Evolutionary conservation across 2,113 vertebrate species (phyloP).

Genomic region (Cyphomyrus discorhynchus): DNA sequence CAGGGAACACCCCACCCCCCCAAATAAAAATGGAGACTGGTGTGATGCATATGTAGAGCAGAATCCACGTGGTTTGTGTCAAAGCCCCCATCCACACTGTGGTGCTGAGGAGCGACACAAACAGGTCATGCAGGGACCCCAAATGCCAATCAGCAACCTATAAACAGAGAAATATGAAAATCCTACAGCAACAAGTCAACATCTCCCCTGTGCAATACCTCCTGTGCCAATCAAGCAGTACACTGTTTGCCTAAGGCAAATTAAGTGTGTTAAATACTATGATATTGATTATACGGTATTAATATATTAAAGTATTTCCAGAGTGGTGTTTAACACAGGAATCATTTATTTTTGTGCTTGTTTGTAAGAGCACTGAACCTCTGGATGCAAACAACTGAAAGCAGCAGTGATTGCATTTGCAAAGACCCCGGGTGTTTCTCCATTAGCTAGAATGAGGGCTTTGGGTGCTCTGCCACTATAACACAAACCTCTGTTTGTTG

Average conservation of each 20-base stretch:
- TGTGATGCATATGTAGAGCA: neutral
- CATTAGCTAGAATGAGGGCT: neutral
- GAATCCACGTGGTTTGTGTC: neutral
- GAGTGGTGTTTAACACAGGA: neutral
- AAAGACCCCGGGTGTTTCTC: neutral
- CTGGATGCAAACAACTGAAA: neutral
- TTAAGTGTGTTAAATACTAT: neutral
- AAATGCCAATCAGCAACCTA: neutral
- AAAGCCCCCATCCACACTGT: neutral
- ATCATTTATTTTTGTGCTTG: neutral
- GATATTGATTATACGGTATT: neutral
- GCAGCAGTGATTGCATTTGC: neutral
- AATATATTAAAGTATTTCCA: neutral
- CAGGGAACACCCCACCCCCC: neutral
- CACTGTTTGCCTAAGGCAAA: neutral
- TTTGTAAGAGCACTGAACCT: neutral
- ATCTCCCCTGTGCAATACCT: neutral
- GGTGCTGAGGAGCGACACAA: neutral
- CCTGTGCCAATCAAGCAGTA: neutral
- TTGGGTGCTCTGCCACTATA: neutral
- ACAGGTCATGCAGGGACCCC: neutral
- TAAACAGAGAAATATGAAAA: neutral
- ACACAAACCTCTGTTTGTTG: neutral
- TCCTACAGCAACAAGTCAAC: neutral
- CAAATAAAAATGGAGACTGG: neutral